Base-by-base conservation (phyloP, 30 jellyfish, hydroid and myxozoan species). In the Phacellophora camtschatica region DNA sequence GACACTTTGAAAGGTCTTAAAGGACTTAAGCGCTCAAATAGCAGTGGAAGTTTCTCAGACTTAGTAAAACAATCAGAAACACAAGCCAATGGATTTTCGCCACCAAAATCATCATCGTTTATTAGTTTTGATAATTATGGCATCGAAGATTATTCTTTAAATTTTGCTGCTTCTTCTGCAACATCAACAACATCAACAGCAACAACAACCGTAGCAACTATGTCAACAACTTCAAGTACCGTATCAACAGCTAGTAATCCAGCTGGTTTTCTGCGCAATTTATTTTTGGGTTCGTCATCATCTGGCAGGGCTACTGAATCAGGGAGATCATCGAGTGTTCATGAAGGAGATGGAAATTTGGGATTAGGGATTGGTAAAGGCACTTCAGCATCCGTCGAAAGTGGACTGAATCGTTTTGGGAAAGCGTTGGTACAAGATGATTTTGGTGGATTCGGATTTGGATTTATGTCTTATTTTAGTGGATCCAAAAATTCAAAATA, bases 1-100 rank as follows among this genome's bases (percentile, higher is more conserved):
- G 30, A 45, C n/a, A 31, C 84, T 7, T 72, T 53, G 59, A 22
- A 24, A 19, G 71, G 71, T 27, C 66, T 68, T 16, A 67, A 66
- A 39, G 24, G 46, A 72, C 70, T 35, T 36, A 59, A 64, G 41
- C 95, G 95, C 51, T 42, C 81, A 3, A 84, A 57, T 71, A 84
- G 95, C 74, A 84, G 95, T 49, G 95, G 89, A 1, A 84, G 84
- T 64, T 68, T 84, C 18, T 43, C 86, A 2, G 95, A 84, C 18
- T 54, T 84, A 8, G 41, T 51, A 20, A 71, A 71, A 45, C 73
- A 84, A 24, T 67, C 78, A 3, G 95, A 84, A 13, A 30, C 39
- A 7, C 48, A 59, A 13, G 71, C 89, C 16, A 5, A 56, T 2
- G 16, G 57, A 16, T 78, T 61, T 51, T 31, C 74, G 8, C 89